Percentiles rank a stretch among this genome's conserved stretches.
These are phyloP conservation scores for Ptychoptera contaminata DNA, from an alignment of 2,888 invertebrate genomes.

Conservation along the genomic window DNA sequence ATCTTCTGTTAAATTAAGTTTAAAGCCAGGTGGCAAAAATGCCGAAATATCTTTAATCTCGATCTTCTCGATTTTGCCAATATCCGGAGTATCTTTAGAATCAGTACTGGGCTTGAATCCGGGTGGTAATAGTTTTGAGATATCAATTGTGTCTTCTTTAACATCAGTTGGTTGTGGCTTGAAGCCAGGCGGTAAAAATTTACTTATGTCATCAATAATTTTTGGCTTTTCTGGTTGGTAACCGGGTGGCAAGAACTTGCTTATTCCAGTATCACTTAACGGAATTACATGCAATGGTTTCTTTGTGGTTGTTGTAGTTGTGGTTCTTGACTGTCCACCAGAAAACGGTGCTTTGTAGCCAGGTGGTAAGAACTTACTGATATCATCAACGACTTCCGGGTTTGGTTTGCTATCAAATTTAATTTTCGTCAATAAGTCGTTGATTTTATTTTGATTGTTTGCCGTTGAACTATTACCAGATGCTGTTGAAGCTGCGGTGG, in stretches of 20 bases:
- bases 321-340: constrained; percentile 3
- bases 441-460: constrained; percentile 12
- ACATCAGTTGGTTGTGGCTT: constrained; percentile 21
- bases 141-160: constrained; percentile 25
- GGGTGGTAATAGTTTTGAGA: constrained; percentile 44
- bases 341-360: constrained; percentile 37
- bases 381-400: constrained; percentile 24
- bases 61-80: no score
- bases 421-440: constrained; percentile 22
- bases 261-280: constrained; percentile 8
- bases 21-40: constrained; percentile 41
- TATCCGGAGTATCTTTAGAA: no score
- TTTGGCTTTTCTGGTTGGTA: constrained; percentile 25
- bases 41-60: constrained; percentile 31
- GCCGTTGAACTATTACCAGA: not conserved
- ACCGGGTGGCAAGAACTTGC: constrained; percentile 40
- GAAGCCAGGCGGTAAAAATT: constrained; percentile 47
- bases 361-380: constrained; percentile 40
- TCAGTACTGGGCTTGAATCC: constrained; percentile 33
- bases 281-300: constrained; percentile 13
- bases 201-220: constrained; percentile 35
- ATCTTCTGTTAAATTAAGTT: constrained; percentile 19
- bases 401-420: constrained; percentile 25
- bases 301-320: constrained; percentile 12
- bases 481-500: constrained; percentile 26